Evolutionary conservation across 2,888 invertebrate genomes (phyloP).

Genomic region (Palloptera scutellata): DNA sequence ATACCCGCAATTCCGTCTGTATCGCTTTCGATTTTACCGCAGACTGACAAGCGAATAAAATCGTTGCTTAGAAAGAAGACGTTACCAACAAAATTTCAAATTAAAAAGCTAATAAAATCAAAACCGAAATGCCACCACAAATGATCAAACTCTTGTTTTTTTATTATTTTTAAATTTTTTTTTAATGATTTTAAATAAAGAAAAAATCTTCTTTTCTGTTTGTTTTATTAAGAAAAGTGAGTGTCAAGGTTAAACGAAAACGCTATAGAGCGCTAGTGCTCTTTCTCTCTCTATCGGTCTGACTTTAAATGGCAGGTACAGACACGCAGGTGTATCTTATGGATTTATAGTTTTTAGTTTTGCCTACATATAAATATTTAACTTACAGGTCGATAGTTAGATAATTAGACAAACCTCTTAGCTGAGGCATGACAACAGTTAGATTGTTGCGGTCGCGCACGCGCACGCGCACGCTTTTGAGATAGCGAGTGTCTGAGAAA

Average conservation of each 20-base stretch:
- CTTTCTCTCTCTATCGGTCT: constrained; percentile 11
- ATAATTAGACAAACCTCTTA: too few species aligned
- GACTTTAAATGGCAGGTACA: background rate
- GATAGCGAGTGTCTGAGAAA: too few species aligned
- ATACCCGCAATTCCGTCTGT: constrained; percentile 45
- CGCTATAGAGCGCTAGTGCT: constrained; percentile 17
- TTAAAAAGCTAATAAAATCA: constrained; percentile 23
- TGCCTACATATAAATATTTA: too few species aligned
- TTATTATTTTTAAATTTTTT: too few species aligned
- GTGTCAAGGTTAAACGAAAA: constrained; percentile 60
- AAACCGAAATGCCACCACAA: constrained; percentile 23
- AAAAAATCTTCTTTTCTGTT: background rate
- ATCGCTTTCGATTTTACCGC: constrained; percentile 57
- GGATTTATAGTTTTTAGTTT: too few species aligned
- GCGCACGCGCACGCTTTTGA: too few species aligned
- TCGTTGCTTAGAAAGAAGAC: constrained; percentile 59
- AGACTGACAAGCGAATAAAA: constrained; percentile 55
- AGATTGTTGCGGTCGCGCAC: too few species aligned
- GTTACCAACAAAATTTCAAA: constrained; percentile 44
- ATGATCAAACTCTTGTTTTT: constrained; percentile 12
- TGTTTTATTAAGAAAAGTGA: constrained; percentile 45
- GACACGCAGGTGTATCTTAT: too few species aligned
- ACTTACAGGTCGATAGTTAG: too few species aligned
- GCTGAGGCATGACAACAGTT: too few species aligned
- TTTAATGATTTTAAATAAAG: too few species aligned